Conservation (phyloP, 1,140 invertebrate species). For the Drosophila baimaii region DNA sequence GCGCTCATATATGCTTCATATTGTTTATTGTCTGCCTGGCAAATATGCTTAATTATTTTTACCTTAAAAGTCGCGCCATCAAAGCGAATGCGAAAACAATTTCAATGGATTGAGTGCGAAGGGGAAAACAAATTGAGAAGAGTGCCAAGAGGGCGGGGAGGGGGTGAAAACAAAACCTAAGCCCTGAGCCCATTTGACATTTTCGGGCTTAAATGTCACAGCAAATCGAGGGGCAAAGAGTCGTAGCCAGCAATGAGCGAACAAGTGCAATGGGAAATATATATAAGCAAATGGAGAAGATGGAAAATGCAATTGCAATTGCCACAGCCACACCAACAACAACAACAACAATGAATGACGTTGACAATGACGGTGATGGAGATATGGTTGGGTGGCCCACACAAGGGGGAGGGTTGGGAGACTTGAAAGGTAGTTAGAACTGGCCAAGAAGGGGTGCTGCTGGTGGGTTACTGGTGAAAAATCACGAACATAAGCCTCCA, state of each 20-base stretch:
- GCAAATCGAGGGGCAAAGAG: slow-evolving; percentile 39
- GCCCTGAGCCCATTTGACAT: slow-evolving; percentile 80
- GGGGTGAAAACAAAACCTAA: slow-evolving; percentile 30
- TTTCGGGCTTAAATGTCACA: slow-evolving; percentile 79
- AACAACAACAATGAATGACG: slow-evolving; percentile 52
- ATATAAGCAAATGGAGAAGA: slow-evolving; percentile 30
- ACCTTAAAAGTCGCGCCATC: slow-evolving; percentile 81
- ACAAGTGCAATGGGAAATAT: slow-evolving; percentile 66
- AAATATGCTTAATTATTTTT: slow-evolving; percentile 83
- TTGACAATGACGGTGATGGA: slow-evolving; percentile 65
- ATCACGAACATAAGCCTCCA: slow-evolving; percentile 47
- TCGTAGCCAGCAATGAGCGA: slow-evolving; percentile 26
- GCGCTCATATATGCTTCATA: slow-evolving; percentile 60
- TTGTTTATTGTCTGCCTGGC: slow-evolving; percentile 60
- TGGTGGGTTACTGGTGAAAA: slow-evolving; percentile 25
- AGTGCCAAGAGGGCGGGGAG: not conserved
- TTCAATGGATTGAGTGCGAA: slow-evolving; percentile 37
- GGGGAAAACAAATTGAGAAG: not conserved
- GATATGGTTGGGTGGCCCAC: slow-evolving; percentile 38
- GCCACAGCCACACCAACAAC: slow-evolving; percentile 20
- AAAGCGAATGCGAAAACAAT: slow-evolving; percentile 78
- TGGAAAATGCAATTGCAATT: slow-evolving; percentile 51
- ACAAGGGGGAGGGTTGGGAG: not conserved
- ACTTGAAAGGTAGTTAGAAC: not conserved
- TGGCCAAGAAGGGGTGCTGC: slow-evolving; percentile 3